phyloP scores from a whole-genome alignment of 2,113 vertebrate species.

The Sebastes schlegelii region DNA sequence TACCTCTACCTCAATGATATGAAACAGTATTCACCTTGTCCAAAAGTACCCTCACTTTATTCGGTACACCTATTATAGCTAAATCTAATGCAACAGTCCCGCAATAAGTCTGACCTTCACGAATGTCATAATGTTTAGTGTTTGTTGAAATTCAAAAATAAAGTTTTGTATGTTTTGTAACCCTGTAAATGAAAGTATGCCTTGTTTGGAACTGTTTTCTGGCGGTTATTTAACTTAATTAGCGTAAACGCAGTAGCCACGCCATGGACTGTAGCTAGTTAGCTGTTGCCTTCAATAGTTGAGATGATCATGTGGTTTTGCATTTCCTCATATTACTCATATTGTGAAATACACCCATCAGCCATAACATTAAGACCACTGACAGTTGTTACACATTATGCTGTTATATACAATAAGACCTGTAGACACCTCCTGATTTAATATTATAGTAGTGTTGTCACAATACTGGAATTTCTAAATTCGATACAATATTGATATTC shows the following conservation, averaged over 20 bases:
- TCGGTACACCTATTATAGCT: too few relatives aligned
- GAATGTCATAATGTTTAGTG: background rate
- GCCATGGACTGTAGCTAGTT: background rate
- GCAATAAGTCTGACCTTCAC: background rate
- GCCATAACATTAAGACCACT: too few relatives aligned
- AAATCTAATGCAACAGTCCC: too few relatives aligned
- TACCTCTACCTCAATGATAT: background rate
- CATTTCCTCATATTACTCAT: background rate
- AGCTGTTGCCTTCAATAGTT: background rate
- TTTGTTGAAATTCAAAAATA: background rate
- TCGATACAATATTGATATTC: too few relatives aligned
- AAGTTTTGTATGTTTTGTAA: background rate
- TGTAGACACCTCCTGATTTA: too few relatives aligned
- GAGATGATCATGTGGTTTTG: background rate
- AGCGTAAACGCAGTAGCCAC: background rate
- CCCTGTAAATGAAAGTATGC: background rate
- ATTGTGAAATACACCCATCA: background rate
- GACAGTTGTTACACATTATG: too few relatives aligned
- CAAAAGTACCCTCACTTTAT: background rate
- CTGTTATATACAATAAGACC: too few relatives aligned
- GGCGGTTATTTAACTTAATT: background rate
- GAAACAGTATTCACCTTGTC: background rate
- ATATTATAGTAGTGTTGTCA: too few relatives aligned
- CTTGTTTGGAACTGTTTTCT: background rate
- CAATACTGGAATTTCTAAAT: too few relatives aligned